Evolutionary conservation across 2,888 invertebrate species (phyloP), one percentile per base, ranked within the genome.

Genomic region (Mallateleia sp.): DNA sequence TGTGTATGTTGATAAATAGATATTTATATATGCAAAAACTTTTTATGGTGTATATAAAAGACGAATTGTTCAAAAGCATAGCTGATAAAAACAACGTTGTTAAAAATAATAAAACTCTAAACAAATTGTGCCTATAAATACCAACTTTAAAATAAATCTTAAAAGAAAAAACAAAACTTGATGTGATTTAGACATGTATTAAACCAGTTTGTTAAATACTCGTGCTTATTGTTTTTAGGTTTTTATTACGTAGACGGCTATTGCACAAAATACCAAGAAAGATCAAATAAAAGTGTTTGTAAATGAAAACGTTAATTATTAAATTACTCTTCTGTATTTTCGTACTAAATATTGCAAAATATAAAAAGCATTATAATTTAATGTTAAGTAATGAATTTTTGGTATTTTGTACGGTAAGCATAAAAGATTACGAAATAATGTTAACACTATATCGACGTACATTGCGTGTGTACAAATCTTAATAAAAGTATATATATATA

Each of bases 21-120:
- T 64, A 78, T 78, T 77, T 72, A 77, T 78, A 84, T 56, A 64
- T 58, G 38, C 50, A 47, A 45, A 77, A 67, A 45, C 18, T 72
- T 77, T 84, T 52, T 77, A 66, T 64, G 52, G 72, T 58, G 50
- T 81, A 72, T 42, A 69, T 75, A 34, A 78, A 66, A 78, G 45
- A 84, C 84, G 84, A 84, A 84, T 84, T 84, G 60, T 84, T 78
- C 77, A 78, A 84, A 84, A 84, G 84, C 84, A 84, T 84, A 84
- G 84, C 84, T 84, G 78, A 66, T 78, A 78, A 84, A 66, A 72
- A 54, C 28, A 52, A 78, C 28, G 50, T 78, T 84, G 47, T 66
- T 71, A 79, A 84, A 54, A 79, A 84, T 74, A 74, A 84, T 56
- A 32, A 79, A 84, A 38, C 56, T 78, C 78, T 84, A 84, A 84